These are phyloP conservation scores for Calvadosia cruxmelitensis DNA, from an alignment of 30 jellyfish, hydroid and myxozoan species.

Conservation along the genomic window DNA sequence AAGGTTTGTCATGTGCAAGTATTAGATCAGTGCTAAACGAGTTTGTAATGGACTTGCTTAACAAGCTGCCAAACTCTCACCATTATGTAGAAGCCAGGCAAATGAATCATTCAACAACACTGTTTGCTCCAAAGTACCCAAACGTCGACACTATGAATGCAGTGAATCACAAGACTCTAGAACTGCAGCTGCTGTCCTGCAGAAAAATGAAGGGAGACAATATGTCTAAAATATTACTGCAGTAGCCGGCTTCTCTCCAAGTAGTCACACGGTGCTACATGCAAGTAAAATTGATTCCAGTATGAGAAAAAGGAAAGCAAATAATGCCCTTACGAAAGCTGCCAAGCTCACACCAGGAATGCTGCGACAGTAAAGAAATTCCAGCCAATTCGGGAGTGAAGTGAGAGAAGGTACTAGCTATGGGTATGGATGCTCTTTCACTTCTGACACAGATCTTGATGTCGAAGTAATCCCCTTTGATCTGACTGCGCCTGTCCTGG, in stretches of 20 bases:
- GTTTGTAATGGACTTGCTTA: background rate
- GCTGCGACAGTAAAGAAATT: background rate
- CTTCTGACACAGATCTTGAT: too few species aligned
- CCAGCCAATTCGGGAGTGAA: background rate
- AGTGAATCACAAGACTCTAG: background rate
- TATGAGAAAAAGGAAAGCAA: background rate
- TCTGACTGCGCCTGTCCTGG: too few species aligned
- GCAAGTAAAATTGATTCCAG: background rate
- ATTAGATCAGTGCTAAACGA: background rate
- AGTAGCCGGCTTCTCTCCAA: background rate
- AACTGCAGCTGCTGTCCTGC: constrained; percentile 1
- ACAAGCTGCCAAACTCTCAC: background rate
- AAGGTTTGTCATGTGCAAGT: too few species aligned
- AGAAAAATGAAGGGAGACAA: background rate
- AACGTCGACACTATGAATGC: background rate
- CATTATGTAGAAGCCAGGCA: background rate
- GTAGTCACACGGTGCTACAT: background rate
- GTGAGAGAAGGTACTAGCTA: too few species aligned
- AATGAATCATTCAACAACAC: background rate
- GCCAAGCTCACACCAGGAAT: background rate
- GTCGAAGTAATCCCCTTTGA: too few species aligned
- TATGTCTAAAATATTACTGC: background rate
- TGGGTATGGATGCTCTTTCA: too few species aligned
- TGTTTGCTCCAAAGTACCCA: background rate
- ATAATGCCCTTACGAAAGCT: background rate